A percentile compares a stretch with the other conserved stretches of the same genome.
Evolutionary conservation across 2,888 invertebrate species (phyloP).

Genomic region (Trichopria drosophilae): DNA sequence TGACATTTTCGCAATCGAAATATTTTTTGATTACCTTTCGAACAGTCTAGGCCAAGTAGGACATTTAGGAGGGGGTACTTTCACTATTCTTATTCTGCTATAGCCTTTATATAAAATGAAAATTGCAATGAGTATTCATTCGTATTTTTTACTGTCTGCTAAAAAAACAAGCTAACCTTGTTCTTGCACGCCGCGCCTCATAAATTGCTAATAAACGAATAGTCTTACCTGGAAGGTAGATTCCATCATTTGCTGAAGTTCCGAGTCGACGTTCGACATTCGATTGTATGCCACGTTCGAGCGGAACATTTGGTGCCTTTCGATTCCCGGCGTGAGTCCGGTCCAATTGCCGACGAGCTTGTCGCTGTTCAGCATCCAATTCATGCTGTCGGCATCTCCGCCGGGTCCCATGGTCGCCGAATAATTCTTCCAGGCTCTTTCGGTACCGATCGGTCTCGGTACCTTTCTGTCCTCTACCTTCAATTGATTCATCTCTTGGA

Average conservation of each 20-base stretch:
- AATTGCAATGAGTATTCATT: too few relatives aligned
- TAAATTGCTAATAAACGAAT: background rate
- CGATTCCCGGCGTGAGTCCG: conserved; percentile 49
- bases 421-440: conserved; percentile 72
- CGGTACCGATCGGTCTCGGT: conserved; percentile 80
- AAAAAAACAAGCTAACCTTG: too few relatives aligned
- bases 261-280: conserved; percentile 54
- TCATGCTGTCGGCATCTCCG: conserved; percentile 55
- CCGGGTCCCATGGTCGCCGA: conserved; percentile 48
- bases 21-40: too few relatives aligned
- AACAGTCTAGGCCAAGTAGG: too few relatives aligned
- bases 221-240: conserved; percentile 57
- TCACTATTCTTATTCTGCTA: too few relatives aligned
- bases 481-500: conserved; percentile 51
- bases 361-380: conserved; percentile 59
- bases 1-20: too few relatives aligned
- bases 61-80: too few relatives aligned
- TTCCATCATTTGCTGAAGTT: conserved; percentile 60
- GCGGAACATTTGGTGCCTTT: conserved; percentile 54
- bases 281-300: conserved; percentile 51
- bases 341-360: conserved; percentile 56
- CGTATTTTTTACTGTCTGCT: too few relatives aligned
- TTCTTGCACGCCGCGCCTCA: too few relatives aligned
- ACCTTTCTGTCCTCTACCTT: conserved; percentile 63
- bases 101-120: too few relatives aligned